phyloP scores from a whole-genome alignment of 2,888 invertebrate species.

The Tolmerus cingulatus region DNA sequence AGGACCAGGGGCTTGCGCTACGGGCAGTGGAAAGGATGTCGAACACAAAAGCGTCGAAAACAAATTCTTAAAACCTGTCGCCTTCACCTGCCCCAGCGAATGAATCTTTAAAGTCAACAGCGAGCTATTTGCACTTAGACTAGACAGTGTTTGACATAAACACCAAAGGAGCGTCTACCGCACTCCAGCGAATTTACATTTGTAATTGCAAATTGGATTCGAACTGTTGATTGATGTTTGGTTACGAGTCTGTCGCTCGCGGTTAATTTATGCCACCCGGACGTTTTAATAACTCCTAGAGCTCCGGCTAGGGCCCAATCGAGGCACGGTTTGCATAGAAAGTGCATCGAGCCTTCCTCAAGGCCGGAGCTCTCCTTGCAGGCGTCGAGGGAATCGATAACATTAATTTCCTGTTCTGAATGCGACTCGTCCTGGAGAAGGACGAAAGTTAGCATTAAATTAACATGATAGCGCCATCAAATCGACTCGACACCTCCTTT shows the following conservation, averaged over 20 bases:
- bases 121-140: slow-evolving; percentile 21
- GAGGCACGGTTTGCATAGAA: background rate
- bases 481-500: background rate
- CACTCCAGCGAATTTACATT: slow-evolving; percentile 26
- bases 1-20: background rate
- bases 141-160: slow-evolving; percentile 32
- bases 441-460: background rate
- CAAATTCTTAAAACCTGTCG: background rate
- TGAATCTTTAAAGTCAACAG: background rate
- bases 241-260: slow-evolving; percentile 1
- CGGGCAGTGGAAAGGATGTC: background rate
- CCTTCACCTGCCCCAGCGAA: background rate
- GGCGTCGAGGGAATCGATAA: background rate
- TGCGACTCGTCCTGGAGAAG: background rate
- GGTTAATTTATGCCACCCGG: slow-evolving; percentile 18
- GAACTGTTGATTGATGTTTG: slow-evolving; percentile 37
- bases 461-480: background rate
- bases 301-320: background rate
- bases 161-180: slow-evolving; percentile 4
- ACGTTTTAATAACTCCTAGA: background rate
- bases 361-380: background rate
- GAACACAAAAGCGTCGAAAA: background rate
- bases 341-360: background rate
- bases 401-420: background rate
- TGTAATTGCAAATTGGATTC: slow-evolving; percentile 35